These are phyloP conservation scores for Actinia equina DNA, from an alignment of 64 coral and sea anemone genomes.

Conservation along the genomic window DNA sequence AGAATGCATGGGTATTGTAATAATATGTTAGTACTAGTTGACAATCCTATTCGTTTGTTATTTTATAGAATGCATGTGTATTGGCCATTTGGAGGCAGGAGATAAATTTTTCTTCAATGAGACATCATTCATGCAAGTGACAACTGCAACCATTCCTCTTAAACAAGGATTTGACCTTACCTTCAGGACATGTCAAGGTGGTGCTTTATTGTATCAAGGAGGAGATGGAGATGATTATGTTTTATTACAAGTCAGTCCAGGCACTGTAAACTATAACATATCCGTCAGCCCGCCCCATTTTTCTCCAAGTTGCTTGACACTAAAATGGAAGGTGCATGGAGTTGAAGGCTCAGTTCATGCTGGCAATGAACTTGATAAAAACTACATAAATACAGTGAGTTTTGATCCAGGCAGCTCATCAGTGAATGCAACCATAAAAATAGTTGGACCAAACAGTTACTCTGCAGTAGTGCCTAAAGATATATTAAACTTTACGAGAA, in stretches of 20 bases:
- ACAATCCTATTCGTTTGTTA: background rate
- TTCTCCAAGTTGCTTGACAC: slow-evolving; percentile 32
- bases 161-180: slow-evolving; percentile 40
- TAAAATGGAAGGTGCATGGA: slow-evolving; percentile 42
- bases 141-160: slow-evolving; percentile 24
- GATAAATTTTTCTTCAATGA: slow-evolving; percentile 69
- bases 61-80: background rate
- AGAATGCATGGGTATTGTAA: background rate
- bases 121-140: slow-evolving; percentile 52
- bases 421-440: slow-evolving; percentile 43
- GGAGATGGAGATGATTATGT: slow-evolving; percentile 46
- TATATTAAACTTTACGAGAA: slow-evolving; percentile 27
- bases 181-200: slow-evolving; percentile 78
- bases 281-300: slow-evolving; percentile 24
- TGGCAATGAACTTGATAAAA: slow-evolving; percentile 62
- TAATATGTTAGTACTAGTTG: background rate
- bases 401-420: slow-evolving; percentile 38
- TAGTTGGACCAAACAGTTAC: slow-evolving; percentile 1
- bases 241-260: slow-evolving; percentile 29
- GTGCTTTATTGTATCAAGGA: slow-evolving; percentile 44
- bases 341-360: slow-evolving; percentile 26
- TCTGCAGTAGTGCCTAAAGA: slow-evolving; percentile 29
- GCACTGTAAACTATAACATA: slow-evolving; percentile 36
- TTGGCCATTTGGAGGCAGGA: background rate
- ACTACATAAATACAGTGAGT: slow-evolving; percentile 24